A percentile compares a stretch with the other conserved stretches of the same genome.
Conservation (phyloP, 1,140 invertebrate species). For the Patella vulgata region DNA sequence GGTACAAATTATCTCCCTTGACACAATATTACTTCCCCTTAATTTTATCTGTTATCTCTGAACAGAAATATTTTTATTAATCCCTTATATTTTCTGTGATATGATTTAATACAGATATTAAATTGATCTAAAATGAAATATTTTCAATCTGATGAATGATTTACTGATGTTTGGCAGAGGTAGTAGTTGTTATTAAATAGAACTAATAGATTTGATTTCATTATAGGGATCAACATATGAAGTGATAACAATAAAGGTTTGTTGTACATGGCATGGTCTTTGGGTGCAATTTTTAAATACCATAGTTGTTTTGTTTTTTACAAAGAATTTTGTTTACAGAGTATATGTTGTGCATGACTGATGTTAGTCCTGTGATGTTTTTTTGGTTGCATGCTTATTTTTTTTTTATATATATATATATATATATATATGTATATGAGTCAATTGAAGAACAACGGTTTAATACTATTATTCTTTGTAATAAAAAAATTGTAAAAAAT, state of each 20-base stretch:
- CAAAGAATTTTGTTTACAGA: too few relatives aligned
- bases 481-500: too few relatives aligned
- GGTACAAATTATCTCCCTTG: not conserved
- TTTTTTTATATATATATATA: too few relatives aligned
- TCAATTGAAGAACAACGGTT: too few relatives aligned
- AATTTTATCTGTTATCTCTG: not conserved
- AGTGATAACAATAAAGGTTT: slow-evolving; percentile 32
- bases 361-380: too few relatives aligned
- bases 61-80: not conserved
- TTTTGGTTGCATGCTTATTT: too few relatives aligned
- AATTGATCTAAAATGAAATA: too few relatives aligned
- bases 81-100: not conserved
- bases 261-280: not conserved
- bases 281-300: not conserved
- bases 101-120: too few relatives aligned
- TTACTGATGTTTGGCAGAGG: slow-evolving; percentile 14
- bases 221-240: slow-evolving; percentile 25
- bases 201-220: not conserved
- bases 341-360: too few relatives aligned
- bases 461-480: too few relatives aligned
- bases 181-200: slow-evolving; percentile 10
- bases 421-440: too few relatives aligned
- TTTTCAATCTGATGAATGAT: too few relatives aligned
- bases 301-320: slow-evolving; percentile 1
- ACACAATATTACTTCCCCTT: not conserved